phyloP scores from a whole-genome alignment of 2,113 vertebrate species.

The Labeo catla region DNA sequence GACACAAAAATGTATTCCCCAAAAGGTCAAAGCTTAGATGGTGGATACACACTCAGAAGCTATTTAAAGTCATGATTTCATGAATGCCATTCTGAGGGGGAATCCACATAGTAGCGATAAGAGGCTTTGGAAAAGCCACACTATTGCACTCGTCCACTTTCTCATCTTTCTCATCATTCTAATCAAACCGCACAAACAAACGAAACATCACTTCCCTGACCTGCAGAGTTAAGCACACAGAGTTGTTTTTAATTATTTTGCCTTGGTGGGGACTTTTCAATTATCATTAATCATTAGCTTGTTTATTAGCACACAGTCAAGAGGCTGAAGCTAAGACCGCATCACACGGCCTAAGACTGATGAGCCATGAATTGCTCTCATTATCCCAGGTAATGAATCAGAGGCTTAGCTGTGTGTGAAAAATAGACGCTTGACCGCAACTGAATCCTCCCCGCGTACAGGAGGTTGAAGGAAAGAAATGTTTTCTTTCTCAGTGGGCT shows the following conservation, averaged over 20 bases:
- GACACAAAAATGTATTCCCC: background rate
- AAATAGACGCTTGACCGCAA: conserved; percentile 44
- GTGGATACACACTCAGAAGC: background rate
- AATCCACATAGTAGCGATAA: background rate
- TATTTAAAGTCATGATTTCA: background rate
- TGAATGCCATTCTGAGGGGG: background rate
- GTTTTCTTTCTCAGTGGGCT: conserved; percentile 26
- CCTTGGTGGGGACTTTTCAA: conserved; percentile 66
- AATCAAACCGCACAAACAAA: background rate
- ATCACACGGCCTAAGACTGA: conserved; percentile 60
- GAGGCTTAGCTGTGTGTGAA: conserved; percentile 54
- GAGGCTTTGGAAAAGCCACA: background rate
- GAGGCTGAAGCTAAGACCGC: conserved; percentile 61
- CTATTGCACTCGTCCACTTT: background rate
- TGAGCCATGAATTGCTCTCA: conserved; percentile 69
- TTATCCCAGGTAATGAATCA: conserved; percentile 73
- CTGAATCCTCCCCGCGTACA: conserved; percentile 8
- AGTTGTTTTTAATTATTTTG: conserved; percentile 73
- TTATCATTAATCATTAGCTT: conserved; percentile 75
- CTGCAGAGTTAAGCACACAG: conserved; percentile 32
- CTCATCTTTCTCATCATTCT: background rate
- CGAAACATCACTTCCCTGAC: conserved; percentile 23
- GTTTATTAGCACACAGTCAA: conserved; percentile 70
- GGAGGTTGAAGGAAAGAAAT: conserved; percentile 19
- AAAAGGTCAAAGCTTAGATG: conserved; percentile 32